These are phyloP conservation scores for Chiroxiphia lanceolata DNA, from an alignment of 2,797 vertebrate species.

Conservation along the genomic window DNA sequence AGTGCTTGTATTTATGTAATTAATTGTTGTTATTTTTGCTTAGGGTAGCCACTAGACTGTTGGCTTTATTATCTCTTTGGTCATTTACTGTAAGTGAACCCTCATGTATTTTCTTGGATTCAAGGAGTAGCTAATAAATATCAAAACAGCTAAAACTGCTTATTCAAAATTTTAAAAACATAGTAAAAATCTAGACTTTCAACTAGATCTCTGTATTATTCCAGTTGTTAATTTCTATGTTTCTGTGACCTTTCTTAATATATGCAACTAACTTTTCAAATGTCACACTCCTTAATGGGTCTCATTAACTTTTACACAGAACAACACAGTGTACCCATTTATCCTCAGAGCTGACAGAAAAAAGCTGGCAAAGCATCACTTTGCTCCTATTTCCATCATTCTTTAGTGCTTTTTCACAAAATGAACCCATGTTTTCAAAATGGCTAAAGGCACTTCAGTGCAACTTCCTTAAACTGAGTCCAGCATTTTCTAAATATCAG, in stretches of 20 bases:
- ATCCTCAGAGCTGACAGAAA: not conserved
- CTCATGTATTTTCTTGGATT: not conserved
- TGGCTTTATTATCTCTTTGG: not conserved
- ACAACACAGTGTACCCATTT: not conserved
- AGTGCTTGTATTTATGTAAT: not conserved
- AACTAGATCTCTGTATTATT: not conserved
- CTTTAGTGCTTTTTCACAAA: not conserved
- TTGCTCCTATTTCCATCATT: not conserved
- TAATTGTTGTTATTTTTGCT: not conserved
- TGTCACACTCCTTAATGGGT: not conserved
- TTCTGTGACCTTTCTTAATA: slow-evolving; percentile 1
- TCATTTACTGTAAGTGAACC: not conserved
- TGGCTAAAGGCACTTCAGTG: not conserved
- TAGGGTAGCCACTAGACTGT: not conserved
- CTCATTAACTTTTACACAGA: not conserved
- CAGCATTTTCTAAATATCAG: not conserved
- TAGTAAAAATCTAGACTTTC: not conserved
- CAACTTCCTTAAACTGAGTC: not conserved
- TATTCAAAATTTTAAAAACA: not conserved
- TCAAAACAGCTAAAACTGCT: not conserved
- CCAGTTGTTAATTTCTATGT: not conserved
- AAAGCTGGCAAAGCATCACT: not conserved
- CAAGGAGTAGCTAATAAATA: not conserved
- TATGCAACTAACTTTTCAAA: not conserved
- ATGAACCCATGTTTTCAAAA: not conserved